Percentiles rank a stretch among this genome's conserved stretches.
Evolutionary conservation across 2,888 invertebrate genomes (phyloP).

Genomic region (Margaritifera margaritifera): DNA sequence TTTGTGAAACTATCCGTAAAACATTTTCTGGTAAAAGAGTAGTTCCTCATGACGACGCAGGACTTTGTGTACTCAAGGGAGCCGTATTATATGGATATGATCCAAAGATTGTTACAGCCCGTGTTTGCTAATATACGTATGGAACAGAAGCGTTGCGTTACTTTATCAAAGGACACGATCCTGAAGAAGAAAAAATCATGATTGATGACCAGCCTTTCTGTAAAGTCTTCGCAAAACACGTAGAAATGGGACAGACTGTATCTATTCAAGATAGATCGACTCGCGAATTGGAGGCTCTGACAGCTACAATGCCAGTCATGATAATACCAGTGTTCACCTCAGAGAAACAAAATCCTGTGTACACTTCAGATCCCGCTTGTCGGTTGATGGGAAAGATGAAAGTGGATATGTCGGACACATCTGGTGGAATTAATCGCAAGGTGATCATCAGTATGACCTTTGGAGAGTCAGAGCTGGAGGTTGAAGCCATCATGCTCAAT

Average conservation of each 20-base stretch:
- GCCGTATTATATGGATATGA: constrained; percentile 19
- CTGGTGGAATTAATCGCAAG: constrained; percentile 15
- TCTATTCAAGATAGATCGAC: constrained; percentile 12
- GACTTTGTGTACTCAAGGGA: constrained; percentile 20
- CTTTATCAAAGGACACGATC: constrained; percentile 14
- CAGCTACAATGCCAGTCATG: constrained; percentile 18
- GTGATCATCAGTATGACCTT: constrained; percentile 18
- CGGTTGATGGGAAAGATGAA: constrained; percentile 16
- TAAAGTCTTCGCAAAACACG: constrained; percentile 16
- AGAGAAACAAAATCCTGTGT: constrained; percentile 10
- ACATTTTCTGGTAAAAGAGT: too few species aligned
- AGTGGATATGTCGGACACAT: constrained; percentile 27
- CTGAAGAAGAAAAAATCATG: constrained; percentile 5
- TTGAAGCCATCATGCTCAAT: constrained; percentile 10
- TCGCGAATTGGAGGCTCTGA: constrained; percentile 12
- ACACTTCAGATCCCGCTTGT: constrained; percentile 13
- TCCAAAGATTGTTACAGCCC: constrained; percentile 16
- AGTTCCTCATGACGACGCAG: constrained; percentile 14
- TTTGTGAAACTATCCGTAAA: too few species aligned
- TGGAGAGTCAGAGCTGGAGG: constrained; percentile 22
- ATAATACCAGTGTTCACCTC: constrained; percentile 14
- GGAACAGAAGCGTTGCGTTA: constrained; percentile 12
- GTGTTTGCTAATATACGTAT: constrained; percentile 16
- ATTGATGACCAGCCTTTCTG: constrained; percentile 13
- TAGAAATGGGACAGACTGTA: constrained; percentile 8